Conservation (phyloP, 2,797 vertebrate species). For the Buceros bicornis region DNA sequence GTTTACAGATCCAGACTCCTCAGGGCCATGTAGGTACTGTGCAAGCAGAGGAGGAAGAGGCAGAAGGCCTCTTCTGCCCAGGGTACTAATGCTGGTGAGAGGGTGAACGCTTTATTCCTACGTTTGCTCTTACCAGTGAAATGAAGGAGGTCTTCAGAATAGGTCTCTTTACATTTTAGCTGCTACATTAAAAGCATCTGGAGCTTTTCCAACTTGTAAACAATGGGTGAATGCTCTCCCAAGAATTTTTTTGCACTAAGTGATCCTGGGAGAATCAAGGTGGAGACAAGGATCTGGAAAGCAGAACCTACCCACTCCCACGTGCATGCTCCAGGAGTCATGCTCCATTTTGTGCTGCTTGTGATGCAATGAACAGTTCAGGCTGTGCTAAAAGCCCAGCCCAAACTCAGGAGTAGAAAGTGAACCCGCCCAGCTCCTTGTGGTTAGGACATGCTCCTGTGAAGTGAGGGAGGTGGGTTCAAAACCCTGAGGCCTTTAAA, state of each 20-base stretch:
- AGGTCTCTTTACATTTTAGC: background rate
- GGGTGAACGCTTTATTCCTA: rapidly evolving
- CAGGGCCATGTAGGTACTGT: background rate
- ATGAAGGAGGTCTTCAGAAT: background rate
- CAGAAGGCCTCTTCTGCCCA: background rate
- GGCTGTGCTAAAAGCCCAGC: constrained; percentile 20
- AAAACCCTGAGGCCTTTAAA: constrained; percentile 9
- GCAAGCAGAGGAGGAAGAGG: background rate
- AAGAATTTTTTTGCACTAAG: constrained; percentile 1
- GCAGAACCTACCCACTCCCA: constrained; percentile 9
- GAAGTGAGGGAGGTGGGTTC: background rate
- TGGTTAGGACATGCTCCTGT: background rate
- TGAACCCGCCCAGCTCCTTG: background rate
- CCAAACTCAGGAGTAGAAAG: constrained; percentile 6
- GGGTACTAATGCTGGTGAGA: background rate
- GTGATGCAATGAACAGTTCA: background rate
- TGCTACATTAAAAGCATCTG: background rate
- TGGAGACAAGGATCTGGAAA: constrained; percentile 28
- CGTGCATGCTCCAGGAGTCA: background rate
- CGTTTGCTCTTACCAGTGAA: background rate
- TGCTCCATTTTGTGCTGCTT: constrained; percentile 47
- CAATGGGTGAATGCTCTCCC: background rate
- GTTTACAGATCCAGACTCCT: background rate
- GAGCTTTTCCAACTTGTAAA: background rate
- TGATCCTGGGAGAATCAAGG: constrained; percentile 2